These are phyloP conservation scores for Paratilapia polleni DNA, from an alignment of 2,113 vertebrate species.

Conservation along the genomic window DNA sequence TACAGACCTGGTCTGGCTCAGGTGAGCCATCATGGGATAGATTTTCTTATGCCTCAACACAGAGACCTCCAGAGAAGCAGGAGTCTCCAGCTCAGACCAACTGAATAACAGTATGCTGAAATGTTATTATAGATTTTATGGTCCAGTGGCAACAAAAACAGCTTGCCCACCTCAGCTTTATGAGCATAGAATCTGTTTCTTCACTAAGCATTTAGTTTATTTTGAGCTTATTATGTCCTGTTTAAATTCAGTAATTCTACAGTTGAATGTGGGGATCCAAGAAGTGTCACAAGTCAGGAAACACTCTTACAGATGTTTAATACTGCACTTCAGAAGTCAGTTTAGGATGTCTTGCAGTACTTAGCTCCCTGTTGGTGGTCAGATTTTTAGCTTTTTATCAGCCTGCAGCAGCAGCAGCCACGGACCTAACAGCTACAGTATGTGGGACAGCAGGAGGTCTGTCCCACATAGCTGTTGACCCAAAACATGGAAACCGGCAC, in stretches of 20 bases:
- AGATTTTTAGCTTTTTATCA: conserved; percentile 19
- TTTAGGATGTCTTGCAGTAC: neutral
- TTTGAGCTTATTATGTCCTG: neutral
- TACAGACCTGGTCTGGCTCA: too few species aligned
- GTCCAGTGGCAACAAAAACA: neutral
- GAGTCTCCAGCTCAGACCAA: neutral
- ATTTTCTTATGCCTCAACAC: neutral
- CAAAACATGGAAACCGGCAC: conserved; percentile 48
- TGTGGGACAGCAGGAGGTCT: conserved; percentile 55
- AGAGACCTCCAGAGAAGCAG: neutral
- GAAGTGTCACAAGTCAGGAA: neutral
- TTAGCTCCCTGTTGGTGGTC: conserved; percentile 14
- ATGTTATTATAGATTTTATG: neutral
- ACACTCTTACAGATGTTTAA: neutral
- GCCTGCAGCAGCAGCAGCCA: conserved; percentile 1
- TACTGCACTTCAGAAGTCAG: neutral
- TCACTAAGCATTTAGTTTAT: neutral
- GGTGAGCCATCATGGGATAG: neutral
- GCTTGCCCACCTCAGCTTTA: neutral
- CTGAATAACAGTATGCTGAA: neutral
- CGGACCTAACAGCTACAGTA: conserved; percentile 27
- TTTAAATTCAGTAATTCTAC: neutral
- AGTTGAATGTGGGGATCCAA: neutral
- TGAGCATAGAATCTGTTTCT: neutral
- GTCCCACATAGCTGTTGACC: conserved; percentile 69